phyloP scores from a whole-genome alignment of 1,140 invertebrate species.

The Microplitis mediator region DNA sequence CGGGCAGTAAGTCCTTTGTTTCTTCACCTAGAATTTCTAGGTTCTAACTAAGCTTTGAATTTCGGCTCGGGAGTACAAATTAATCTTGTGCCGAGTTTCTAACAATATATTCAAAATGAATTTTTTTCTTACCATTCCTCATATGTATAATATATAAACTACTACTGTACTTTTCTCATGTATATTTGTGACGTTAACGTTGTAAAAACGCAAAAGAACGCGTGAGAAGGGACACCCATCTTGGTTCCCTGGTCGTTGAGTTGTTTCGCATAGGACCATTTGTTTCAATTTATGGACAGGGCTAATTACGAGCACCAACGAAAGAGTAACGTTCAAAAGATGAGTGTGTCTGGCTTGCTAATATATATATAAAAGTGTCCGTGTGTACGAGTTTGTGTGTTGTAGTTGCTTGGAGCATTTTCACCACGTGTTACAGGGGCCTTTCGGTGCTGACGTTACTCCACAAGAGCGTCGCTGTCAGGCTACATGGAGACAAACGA shows the following conservation, averaged over 20 bases:
- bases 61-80: too few species aligned
- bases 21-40: too few species aligned
- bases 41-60: too few species aligned
- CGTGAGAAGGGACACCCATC: constrained; percentile 46
- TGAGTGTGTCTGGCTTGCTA: neutral
- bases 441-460: constrained; percentile 45
- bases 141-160: too few species aligned
- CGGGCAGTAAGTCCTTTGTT: too few species aligned
- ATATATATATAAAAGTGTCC: neutral
- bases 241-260: constrained; percentile 39
- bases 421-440: constrained; percentile 25
- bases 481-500: constrained; percentile 62
- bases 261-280: constrained; percentile 43
- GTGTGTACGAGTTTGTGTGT: neutral
- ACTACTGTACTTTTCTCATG: too few species aligned
- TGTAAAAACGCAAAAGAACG: constrained; percentile 22
- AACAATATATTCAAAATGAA: too few species aligned
- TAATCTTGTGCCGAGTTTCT: too few species aligned
- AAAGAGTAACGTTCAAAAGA: constrained; percentile 37
- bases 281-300: constrained; percentile 57
- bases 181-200: neutral
- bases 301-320: constrained; percentile 49
- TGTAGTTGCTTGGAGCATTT: neutral
- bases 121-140: too few species aligned
- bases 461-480: constrained; percentile 57